Evolutionary conservation across 2,113 vertebrate genomes (phyloP).

Genomic region (Pterocles orientalis): DNA sequence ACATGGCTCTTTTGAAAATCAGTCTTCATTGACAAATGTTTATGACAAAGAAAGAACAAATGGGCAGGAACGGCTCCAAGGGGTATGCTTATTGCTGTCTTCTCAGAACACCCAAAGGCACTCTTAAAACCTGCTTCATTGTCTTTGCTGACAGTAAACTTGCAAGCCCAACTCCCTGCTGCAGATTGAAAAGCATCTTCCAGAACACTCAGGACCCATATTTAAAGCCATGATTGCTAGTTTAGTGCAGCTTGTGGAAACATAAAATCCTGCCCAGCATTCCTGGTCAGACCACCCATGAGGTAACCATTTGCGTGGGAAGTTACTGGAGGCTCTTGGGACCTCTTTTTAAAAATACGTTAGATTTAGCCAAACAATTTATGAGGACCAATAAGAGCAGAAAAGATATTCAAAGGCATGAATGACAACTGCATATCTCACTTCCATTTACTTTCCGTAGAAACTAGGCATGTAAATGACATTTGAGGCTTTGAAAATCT

Average conservation of each 20-base stretch:
- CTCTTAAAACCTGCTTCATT: neutral
- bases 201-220: neutral
- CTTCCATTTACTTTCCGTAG: neutral
- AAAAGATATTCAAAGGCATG: neutral
- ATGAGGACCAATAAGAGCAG: neutral
- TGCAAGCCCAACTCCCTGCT: neutral
- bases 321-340: neutral
- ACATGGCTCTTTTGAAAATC: conserved; percentile 34
- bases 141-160: conserved; percentile 7
- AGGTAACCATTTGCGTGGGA: neutral
- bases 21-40: conserved; percentile 33
- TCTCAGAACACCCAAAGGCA: conserved; percentile 10
- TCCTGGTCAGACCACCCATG: neutral
- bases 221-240: neutral
- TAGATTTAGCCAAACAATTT: neutral
- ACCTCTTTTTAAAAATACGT: neutral
- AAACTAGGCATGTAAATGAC: conserved; percentile 33
- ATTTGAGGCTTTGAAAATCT: conserved; percentile 27
- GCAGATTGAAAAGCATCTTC: neutral
- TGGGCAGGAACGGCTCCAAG: neutral
- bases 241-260: neutral
- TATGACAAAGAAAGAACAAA: conserved; percentile 41
- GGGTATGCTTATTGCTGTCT: neutral
- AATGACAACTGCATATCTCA: neutral
- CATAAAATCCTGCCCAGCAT: neutral